Base-by-base conservation (phyloP, 2,797 vertebrate species). In the Tamandua tetradactyla region DNA sequence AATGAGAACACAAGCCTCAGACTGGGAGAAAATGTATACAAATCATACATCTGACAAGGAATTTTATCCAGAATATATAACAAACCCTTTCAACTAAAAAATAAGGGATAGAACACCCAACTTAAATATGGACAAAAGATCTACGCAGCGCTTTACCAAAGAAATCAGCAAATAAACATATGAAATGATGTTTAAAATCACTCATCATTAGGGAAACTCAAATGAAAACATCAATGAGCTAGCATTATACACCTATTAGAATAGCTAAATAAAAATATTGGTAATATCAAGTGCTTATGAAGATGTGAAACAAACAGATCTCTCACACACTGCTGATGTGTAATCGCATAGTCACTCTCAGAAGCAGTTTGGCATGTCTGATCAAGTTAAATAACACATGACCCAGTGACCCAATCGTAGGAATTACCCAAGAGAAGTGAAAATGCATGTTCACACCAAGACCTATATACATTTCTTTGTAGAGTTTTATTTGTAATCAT, bases 401-500 rank as follows among this genome's bases (percentile, higher is more conserved):
- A 47, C 13, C 52, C 2, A 71, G 74, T 44, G 86, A n/a, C 59
- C 52, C 44, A 15, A 1, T n/a, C 22, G 20, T 23, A 78, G 55
- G 10, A 49, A 49, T 68, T 52, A 37, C 62, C 55, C 71, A 68
- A 52, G 55, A 42, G 55, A 82, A 61, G 68, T 79, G 64, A 87
- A 94, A 94, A 71, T 10, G 71, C 25, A 44, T 4, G 17, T 79
- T 88, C 40, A 66, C 47, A 25, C 7, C 9, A 40, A 71, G 37
- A 37, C 17, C 49, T 42, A 13, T 84, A 17, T 52, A 14, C 22
- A 18, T 66, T 76, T 49, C 9, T 88, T 89, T 93, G 84, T 4
- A 86, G 57, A 89, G 42, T 13, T 87, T 86, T 89, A 59, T 69
- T 83, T n/a, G n/a, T n/a, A n/a, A n/a, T n/a, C n/a, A n/a, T n/a